phyloP scores from a whole-genome alignment of 1,140 invertebrate genomes.

The Neodiprion lecontei region DNA sequence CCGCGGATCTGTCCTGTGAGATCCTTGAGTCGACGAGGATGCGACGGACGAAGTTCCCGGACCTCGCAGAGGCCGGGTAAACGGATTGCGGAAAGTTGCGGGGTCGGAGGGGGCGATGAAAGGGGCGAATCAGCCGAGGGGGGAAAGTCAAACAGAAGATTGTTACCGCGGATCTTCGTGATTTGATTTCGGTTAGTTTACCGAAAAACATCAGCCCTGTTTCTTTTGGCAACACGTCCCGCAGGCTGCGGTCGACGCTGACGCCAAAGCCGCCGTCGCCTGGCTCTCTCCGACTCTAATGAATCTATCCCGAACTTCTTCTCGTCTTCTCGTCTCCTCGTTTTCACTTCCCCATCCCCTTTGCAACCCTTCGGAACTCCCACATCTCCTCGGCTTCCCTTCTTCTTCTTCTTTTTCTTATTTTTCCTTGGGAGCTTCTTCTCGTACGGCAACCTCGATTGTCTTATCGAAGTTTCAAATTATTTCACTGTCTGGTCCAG shows the following conservation, averaged over 20 bases:
- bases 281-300: neutral
- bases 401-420: too few species aligned
- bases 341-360: too few species aligned
- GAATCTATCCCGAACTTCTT: neutral
- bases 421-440: too few species aligned
- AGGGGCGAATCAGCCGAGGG: conserved; percentile 39
- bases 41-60: neutral
- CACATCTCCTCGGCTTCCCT: too few species aligned
- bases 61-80: neutral
- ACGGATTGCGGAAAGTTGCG: neutral
- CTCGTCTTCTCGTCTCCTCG: too few species aligned
- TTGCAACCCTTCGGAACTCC: too few species aligned
- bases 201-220: neutral
- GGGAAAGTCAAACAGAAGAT: conserved; percentile 49
- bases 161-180: conserved; percentile 42
- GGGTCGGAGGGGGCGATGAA: neutral
- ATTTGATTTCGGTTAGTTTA: conserved; percentile 43
- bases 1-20: too few species aligned
- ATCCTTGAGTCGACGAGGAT: too few species aligned
- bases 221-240: neutral
- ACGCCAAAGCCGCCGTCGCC: neutral
- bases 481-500: too few species aligned
- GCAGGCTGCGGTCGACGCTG: neutral
- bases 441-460: too few species aligned
- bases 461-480: too few species aligned